Base-by-base conservation (phyloP, 2,113 vertebrate genomes). In the Rhineura floridana region DNA sequence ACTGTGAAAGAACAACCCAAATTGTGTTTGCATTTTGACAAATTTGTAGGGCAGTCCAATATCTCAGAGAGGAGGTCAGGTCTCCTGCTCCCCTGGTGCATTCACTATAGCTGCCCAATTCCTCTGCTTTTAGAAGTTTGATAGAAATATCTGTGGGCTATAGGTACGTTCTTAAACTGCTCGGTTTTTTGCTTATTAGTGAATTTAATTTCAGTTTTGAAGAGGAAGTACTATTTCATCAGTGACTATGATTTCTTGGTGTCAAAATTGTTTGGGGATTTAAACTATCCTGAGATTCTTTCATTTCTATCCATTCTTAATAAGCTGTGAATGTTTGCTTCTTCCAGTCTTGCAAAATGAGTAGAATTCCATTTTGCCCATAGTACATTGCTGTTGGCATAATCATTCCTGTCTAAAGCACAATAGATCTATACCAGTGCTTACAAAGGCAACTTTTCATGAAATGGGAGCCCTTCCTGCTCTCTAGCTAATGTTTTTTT, bases 121-220 rank as follows among this genome's bases (percentile, higher is more conserved):
- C n/a, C n/a, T n/a, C n/a, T n/a, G n/a, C n/a, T n/a, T n/a, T n/a
- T n/a, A n/a, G n/a, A n/a, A n/a, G n/a, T n/a, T n/a, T n/a, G n/a
- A n/a, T n/a, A n/a, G n/a, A n/a, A n/a, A n/a, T n/a, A n/a, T n/a
- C n/a, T n/a, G n/a, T n/a, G n/a, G n/a, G n/a, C n/a, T n/a, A n/a
- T n/a, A n/a, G n/a, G n/a, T n/a, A n/a, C n/a, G n/a, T n/a, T n/a
- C n/a, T n/a, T n/a, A n/a, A n/a, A n/a, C n/a, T n/a, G n/a, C n/a
- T n/a, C n/a, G n/a, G n/a, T n/a, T n/a, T n/a, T n/a, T n/a, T n/a
- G n/a, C n/a, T n/a, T n/a, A n/a, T n/a, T n/a, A n/a, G n/a, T n/a
- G n/a, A n/a, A n/a, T 91, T 93, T 88, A 92, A 88, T 93, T 91
- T 95, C 90, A 93, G 92, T 89, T 83, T 81, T 86, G 87, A 75